Evolutionary conservation across 2,888 invertebrate genomes (phyloP), one percentile per base, ranked within the genome.

Genomic region (Asteroscopus sphinx): DNA sequence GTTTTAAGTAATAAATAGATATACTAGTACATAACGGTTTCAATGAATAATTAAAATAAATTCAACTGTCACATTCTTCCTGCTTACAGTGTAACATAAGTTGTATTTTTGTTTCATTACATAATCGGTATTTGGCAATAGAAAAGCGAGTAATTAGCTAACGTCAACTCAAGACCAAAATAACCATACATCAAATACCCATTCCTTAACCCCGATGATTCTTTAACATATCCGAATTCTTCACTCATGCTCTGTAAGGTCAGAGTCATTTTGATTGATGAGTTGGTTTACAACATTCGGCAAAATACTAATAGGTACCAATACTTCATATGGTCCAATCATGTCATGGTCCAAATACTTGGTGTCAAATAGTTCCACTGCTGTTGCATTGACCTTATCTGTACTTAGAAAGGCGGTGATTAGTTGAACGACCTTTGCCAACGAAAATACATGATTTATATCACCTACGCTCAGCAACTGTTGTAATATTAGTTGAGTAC

Each of bases 351-450:
- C 75, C 70, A 77, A 79, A 82, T 81, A 74, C 72, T 74, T 60
- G 49, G 59, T 62, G 58, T 61, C 16, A 56, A 57, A 54, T 69
- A 65, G 71, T 74, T 73, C 68, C 62, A 76, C 77, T 73, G 72
- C 77, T 79, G 74, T 73, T 80, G 66, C 68, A 65, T 64, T 79
- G 86, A 85, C 87, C 88, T 88, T 83, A 64, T 73, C 49, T 40
- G 60, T 73, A 78, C 80, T 86, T 87, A 85, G 89, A 88, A 88
- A 88, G 87, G 85, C 79, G 73, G 21, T 79, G 75, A 79, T 67
- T 79, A 74, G 77, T 76, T 74, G 62, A 76, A 72, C 64, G 82
- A 81, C 87, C 87, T 86, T 86, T 82, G 77, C 59, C 44, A 55
- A 68, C 76, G 69, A 77, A 85, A 82, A 67, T 77, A 76, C 56